Percentiles rank a stretch among this genome's conserved stretches.
Conservation (phyloP, 1,140 invertebrate species). For the Marisa cornuarietis region DNA sequence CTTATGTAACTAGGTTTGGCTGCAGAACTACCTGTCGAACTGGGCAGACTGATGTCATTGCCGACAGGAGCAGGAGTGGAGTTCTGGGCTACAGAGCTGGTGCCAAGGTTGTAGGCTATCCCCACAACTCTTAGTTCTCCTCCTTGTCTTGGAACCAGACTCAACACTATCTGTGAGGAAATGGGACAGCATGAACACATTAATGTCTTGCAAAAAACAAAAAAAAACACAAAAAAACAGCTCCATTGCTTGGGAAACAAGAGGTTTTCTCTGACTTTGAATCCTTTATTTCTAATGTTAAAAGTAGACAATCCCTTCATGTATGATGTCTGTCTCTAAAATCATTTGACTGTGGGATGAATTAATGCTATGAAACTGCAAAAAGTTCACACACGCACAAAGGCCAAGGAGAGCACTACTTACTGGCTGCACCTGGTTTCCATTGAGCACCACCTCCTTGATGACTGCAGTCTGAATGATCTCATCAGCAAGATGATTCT, state of each 20-base stretch:
- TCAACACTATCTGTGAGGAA: conserved; percentile 54
- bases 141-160: conserved; percentile 57
- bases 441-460: conserved; percentile 55
- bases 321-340: no score
- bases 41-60: conserved; percentile 14
- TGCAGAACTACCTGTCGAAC: conserved; percentile 3
- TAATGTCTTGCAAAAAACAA: neutral
- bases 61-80: conserved; percentile 21
- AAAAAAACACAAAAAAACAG: neutral
- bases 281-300: no score
- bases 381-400: neutral
- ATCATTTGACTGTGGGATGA: no score
- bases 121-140: conserved; percentile 63
- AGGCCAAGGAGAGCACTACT: conserved; percentile 27
- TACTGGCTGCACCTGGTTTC: conserved; percentile 51
- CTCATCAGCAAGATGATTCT: conserved; percentile 63
- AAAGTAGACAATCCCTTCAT: no score
- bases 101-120: conserved; percentile 64
- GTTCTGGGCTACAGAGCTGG: conserved; percentile 43
- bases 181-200: neutral
- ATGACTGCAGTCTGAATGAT: conserved; percentile 60
- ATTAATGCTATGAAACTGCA: no score
- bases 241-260: no score
- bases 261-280: no score
- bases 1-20: conserved; percentile 48